Base-by-base conservation (phyloP, 2,797 vertebrate genomes). In the Amphiprion clarkii region DNA sequence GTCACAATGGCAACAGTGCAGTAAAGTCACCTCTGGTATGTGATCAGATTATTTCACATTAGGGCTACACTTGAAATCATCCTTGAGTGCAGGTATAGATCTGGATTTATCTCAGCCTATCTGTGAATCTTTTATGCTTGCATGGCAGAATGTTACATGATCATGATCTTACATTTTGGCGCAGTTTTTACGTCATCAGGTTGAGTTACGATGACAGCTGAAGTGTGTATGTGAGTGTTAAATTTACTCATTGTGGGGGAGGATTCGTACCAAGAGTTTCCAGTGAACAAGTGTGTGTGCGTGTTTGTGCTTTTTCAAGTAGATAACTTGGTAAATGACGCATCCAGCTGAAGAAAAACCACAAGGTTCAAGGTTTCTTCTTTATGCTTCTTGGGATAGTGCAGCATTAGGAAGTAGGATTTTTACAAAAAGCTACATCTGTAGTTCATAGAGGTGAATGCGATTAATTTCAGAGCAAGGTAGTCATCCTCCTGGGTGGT, bases 401-500 rank as follows among this genome's bases (percentile, higher is more conserved):
- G 25, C 5, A 64, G 29, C 29, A 60, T 55, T 39, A 73, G 23
- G 48, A 59, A 63, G 48, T 57, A 39, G 14, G 21, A 8, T 54
- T 62, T 81, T 53, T 40, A 53, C 53, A 33, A 55, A 64, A 61
- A n/a, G 59, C 65, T 78, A 62, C 82, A 88, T 84, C 76, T 90
- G 81, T 51, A 66, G 27, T 66, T 16, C 46, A 73, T 76, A 65
- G 57, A 75, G 65, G 74, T 75, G 52, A 83, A 77, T 75, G 7
- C 62, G 68, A 76, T 78, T 46, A 33, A 67, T 81, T 79, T 77
- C 40, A 49, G 79, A 48, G 65, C 21, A 16, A 58, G 16, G 42
- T 69, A 74, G 80, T 87, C 87, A 80, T 78, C 74, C 76, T 66
- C 69, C 74, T 82, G 77, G 90, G 86, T 82, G 84, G 84, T 57